These are phyloP conservation scores for Darevskia mixta DNA, from an alignment of 2,797 vertebrate species.

Conservation along the genomic window DNA sequence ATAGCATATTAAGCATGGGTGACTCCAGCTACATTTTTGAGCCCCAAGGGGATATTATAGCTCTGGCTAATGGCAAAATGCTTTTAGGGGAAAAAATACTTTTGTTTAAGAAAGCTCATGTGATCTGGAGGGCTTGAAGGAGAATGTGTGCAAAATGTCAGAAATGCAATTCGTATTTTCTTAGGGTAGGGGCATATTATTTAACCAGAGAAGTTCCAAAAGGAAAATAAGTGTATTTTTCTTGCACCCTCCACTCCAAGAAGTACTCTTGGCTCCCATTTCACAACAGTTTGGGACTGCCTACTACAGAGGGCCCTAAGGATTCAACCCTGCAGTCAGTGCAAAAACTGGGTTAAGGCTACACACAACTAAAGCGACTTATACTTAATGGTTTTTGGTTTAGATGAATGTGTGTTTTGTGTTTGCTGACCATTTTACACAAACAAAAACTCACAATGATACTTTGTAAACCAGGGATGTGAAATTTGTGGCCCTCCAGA, in stretches of 20 bases:
- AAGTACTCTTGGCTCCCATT: neutral
- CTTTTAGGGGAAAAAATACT: neutral
- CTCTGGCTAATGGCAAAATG: slow-evolving; percentile 22
- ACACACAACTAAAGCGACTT: neutral
- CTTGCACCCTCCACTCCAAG: no score
- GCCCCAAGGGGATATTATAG: slow-evolving; percentile 42
- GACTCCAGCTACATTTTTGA: slow-evolving; percentile 41
- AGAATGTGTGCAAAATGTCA: slow-evolving; percentile 31
- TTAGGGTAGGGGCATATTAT: neutral
- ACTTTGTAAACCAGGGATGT: neutral
- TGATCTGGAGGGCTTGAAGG: slow-evolving; percentile 27
- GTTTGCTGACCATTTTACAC: neutral
- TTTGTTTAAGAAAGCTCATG: neutral
- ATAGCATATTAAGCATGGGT: slow-evolving; percentile 15
- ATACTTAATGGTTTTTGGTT: neutral
- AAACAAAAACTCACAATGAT: neutral
- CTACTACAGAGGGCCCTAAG: neutral
- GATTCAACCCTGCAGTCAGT: neutral
- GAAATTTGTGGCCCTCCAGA: no score
- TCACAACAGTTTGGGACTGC: neutral
- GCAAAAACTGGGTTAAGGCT: no score
- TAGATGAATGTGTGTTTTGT: neutral
- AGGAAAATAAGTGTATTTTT: neutral
- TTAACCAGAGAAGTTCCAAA: neutral
- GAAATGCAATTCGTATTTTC: slow-evolving; percentile 15